Percentiles rank a stretch among this genome's conserved stretches.
Evolutionary conservation across 2,888 invertebrate species (phyloP).

Genomic region (Dryobota labecula): DNA sequence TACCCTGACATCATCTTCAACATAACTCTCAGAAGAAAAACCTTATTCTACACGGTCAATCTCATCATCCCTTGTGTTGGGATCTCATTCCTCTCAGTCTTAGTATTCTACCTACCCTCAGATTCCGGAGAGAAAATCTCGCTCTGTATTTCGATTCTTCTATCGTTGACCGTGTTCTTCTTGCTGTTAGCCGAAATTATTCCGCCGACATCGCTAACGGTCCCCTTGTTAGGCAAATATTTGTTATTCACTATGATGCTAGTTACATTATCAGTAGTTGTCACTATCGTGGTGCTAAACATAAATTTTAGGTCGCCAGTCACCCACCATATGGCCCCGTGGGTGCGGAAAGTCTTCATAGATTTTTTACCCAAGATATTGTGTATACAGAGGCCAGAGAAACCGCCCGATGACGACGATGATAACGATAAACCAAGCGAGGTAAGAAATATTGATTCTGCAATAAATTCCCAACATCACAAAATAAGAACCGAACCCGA

Average conservation of each 20-base stretch:
- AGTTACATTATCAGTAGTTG: slow-evolving; percentile 97
- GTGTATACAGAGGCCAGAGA: slow-evolving; percentile 96
- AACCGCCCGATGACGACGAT: slow-evolving; percentile 92
- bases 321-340: slow-evolving; percentile 97
- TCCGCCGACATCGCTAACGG: slow-evolving; percentile 97
- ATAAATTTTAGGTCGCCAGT: slow-evolving; percentile 98
- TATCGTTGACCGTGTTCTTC: slow-evolving; percentile 98
- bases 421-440: slow-evolving; percentile 89
- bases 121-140: slow-evolving; percentile 99
- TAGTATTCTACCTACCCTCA: slow-evolving; percentile 99
- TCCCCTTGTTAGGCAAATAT: slow-evolving; percentile 97
- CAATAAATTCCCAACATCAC: slow-evolving; percentile 66
- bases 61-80: slow-evolving; percentile 99
- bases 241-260: slow-evolving; percentile 98
- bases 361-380: slow-evolving; percentile 96
- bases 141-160: slow-evolving; percentile 97
- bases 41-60: slow-evolving; percentile 99
- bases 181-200: slow-evolving; percentile 98
- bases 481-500: slow-evolving; percentile 66
- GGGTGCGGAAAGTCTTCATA: slow-evolving; percentile 97
- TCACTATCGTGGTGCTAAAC: slow-evolving; percentile 98
- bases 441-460: slow-evolving; percentile 79
- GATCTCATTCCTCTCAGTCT: slow-evolving; percentile 98
- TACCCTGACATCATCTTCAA: slow-evolving; percentile 99
- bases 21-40: slow-evolving; percentile 97